A percentile compares a stretch with the other conserved stretches of the same genome.
phyloP scores from a whole-genome alignment of 2,113 vertebrate species.

The Ochotona princeps region DNA sequence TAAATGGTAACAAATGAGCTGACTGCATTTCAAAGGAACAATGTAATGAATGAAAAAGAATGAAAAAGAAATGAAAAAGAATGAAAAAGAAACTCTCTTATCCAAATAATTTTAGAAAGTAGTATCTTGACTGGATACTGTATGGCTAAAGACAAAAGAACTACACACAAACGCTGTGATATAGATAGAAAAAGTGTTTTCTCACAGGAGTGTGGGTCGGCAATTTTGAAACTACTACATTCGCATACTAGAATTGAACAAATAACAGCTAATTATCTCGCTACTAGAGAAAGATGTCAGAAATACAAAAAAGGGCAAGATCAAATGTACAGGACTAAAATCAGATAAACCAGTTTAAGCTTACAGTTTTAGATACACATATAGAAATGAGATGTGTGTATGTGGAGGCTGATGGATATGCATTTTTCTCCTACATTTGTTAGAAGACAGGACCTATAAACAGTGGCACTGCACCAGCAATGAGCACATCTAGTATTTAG shows the following conservation, averaged over 20 bases:
- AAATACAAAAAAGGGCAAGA: background rate
- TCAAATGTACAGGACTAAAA: background rate
- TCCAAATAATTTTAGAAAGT: background rate
- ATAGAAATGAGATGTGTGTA: background rate
- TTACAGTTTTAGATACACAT: conserved; percentile 5
- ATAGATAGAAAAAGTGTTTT: background rate
- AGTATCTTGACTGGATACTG: background rate
- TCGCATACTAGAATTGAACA: background rate
- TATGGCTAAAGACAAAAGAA: background rate
- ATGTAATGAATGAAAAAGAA: background rate
- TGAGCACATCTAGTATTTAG: background rate
- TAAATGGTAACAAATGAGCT: background rate
- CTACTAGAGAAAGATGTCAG: background rate
- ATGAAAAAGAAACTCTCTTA: background rate
- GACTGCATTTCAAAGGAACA: background rate
- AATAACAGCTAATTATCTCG: background rate
- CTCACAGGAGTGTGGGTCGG: background rate
- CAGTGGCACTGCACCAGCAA: background rate
- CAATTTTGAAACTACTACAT: background rate
- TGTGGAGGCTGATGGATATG: background rate
- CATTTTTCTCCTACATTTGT: background rate
- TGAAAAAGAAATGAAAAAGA: no score
- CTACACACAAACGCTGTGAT: background rate
- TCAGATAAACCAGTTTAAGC: background rate
- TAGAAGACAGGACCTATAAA: conserved; percentile 2